phyloP scores from a whole-genome alignment of 1,140 invertebrate species.

The Ctenoplectra terminalis region DNA sequence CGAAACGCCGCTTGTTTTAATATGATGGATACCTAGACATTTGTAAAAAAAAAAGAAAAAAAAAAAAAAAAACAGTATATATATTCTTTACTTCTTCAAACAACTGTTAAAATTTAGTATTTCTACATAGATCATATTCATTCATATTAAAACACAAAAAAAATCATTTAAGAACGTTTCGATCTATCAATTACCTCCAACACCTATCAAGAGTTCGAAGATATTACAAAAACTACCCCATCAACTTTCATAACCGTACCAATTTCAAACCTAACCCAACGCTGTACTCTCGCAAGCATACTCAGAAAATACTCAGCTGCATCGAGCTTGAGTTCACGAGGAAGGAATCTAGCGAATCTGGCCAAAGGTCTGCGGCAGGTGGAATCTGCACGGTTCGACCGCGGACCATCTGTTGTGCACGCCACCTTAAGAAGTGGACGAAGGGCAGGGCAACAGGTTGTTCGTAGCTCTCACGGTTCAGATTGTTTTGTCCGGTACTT shows the following conservation, averaged over 20 bases:
- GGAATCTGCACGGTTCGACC: slow-evolving; percentile 60
- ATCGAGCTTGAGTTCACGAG: background rate
- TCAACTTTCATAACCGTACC: slow-evolving; percentile 63
- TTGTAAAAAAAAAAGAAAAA: slow-evolving; percentile 43
- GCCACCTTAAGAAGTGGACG: slow-evolving; percentile 62
- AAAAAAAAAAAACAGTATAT: too few species aligned
- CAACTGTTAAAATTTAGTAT: too few species aligned
- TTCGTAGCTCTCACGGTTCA: slow-evolving; percentile 56
- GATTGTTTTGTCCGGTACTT: slow-evolving; percentile 73
- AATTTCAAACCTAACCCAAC: slow-evolving; percentile 53
- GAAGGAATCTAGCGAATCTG: slow-evolving; percentile 41
- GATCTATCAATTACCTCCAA: background rate
- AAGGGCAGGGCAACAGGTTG: slow-evolving; percentile 72
- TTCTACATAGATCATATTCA: too few species aligned
- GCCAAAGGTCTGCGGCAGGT: slow-evolving; percentile 62
- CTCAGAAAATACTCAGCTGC: background rate
- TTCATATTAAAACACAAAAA: too few species aligned
- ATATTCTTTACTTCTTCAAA: too few species aligned
- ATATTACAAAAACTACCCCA: slow-evolving; percentile 60
- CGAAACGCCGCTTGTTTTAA: slow-evolving; percentile 30
- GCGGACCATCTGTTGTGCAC: slow-evolving; percentile 75
- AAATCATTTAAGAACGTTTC: background rate
- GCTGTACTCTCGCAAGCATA: background rate
- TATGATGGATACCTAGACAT: slow-evolving; percentile 63
- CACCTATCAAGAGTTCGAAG: slow-evolving; percentile 68